A percentile compares a stretch with the other conserved stretches of the same genome.
Conservation (phyloP, 2,888 invertebrate genomes). For the Nysson spinosus region DNA sequence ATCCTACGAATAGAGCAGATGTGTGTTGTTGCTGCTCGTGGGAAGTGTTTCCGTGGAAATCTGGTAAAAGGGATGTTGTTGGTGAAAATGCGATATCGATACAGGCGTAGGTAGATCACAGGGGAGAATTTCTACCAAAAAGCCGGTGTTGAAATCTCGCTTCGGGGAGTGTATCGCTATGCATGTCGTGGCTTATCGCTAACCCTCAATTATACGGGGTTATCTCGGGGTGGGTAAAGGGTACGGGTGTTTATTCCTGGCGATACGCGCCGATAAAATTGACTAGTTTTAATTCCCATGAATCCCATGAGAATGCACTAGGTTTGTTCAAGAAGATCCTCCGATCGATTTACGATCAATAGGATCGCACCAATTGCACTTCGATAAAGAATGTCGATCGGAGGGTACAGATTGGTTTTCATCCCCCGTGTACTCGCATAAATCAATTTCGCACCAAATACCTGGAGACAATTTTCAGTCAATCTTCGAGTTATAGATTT, state of each 20-base stretch:
- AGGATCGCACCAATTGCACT: neutral
- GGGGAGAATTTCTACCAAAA: conserved; percentile 19
- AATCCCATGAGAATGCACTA: conserved; percentile 39
- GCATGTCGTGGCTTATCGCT: conserved; percentile 61
- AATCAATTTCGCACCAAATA: neutral
- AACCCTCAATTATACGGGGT: conserved; percentile 67
- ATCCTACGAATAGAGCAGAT: no score
- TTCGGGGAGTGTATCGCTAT: conserved; percentile 56
- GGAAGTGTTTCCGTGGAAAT: neutral
- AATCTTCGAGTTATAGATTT: no score
- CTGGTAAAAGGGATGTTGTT: no score
- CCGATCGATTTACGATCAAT: conserved; percentile 4
- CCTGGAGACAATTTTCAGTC: neutral
- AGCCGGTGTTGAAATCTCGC: conserved; percentile 50
- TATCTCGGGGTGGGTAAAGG: conserved; percentile 65
- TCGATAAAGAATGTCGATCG: neutral
- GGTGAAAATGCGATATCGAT: neutral
- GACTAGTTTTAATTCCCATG: conserved; percentile 65
- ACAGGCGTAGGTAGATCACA: conserved; percentile 13
- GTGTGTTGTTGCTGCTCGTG: no score
- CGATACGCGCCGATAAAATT: conserved; percentile 66
- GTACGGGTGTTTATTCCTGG: conserved; percentile 66
- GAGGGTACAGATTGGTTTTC: neutral
- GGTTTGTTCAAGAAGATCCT: conserved; percentile 7
- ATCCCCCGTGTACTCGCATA: no score